Conservation (phyloP, 2,797 vertebrate genomes). For the Spizella passerina region DNA sequence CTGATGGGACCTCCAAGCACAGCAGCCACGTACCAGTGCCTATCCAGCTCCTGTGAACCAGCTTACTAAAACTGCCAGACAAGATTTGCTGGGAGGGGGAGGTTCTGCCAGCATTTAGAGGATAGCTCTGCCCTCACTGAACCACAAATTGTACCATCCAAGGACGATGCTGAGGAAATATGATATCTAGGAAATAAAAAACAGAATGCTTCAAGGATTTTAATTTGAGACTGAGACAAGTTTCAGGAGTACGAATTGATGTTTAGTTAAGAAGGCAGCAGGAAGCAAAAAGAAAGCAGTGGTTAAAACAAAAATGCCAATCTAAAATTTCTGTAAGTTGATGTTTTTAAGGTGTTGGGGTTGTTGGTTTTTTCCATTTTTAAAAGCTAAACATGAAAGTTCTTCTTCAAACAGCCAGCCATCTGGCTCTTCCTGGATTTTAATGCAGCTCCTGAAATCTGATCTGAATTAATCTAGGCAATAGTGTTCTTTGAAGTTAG, state of each 20-base stretch:
- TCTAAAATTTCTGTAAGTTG: neutral
- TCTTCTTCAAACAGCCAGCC: constrained; percentile 62
- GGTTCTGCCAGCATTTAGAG: constrained; percentile 4
- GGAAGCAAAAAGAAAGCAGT: neutral
- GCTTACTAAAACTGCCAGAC: constrained; percentile 46
- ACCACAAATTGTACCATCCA: constrained; percentile 47
- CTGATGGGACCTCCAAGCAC: neutral
- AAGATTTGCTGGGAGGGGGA: neutral
- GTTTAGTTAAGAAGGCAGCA: neutral
- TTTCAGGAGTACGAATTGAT: neutral
- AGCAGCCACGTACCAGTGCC: neutral
- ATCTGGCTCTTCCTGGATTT: constrained; percentile 54
- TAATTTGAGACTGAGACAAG: neutral
- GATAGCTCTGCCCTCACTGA: constrained; percentile 2
- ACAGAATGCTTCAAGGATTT: neutral
- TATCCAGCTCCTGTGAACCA: neutral
- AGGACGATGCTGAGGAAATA: neutral
- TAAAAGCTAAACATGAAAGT: constrained; percentile 47
- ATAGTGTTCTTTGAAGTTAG: constrained; percentile 59
- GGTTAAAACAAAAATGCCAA: neutral
- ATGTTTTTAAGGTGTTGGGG: neutral
- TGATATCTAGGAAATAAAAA: neutral
- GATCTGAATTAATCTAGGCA: constrained; percentile 60
- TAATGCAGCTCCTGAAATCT: constrained; percentile 42
- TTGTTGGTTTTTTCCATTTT: neutral